Evolutionary conservation across 2,797 vertebrate species (phyloP).

Genomic region (Poecile montanus): DNA sequence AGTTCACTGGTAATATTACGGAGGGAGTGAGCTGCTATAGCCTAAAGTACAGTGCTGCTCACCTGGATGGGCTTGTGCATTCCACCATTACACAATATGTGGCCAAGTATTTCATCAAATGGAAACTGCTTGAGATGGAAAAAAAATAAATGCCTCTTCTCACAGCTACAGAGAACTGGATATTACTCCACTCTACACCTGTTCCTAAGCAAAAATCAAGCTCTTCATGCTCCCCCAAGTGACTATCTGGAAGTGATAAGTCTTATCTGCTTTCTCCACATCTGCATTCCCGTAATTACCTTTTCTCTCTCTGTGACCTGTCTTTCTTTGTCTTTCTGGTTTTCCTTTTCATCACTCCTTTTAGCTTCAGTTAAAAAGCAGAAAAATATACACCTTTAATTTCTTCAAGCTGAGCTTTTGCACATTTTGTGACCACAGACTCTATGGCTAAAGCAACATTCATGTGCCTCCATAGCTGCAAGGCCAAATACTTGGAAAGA

Average conservation of each 20-base stretch:
- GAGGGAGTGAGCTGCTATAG: neutral
- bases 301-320: neutral
- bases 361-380: neutral
- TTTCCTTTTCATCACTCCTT: neutral
- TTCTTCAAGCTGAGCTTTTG: neutral
- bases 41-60: neutral
- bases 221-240: neutral
- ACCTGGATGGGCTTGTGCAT: neutral
- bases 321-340: neutral
- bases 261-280: neutral
- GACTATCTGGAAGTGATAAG: neutral
- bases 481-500: slow-evolving; percentile 13
- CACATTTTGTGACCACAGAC: neutral
- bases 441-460: neutral
- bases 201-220: neutral
- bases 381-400: neutral
- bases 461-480: neutral
- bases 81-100: neutral
- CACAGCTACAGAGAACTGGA: neutral
- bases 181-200: neutral
- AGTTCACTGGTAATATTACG: neutral
- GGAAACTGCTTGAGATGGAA: neutral
- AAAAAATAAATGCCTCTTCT: neutral
- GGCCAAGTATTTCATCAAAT: neutral
- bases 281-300: neutral